Evolutionary conservation across 2,888 invertebrate species (phyloP), one percentile per base, ranked within the genome.

Genomic region (Antheraea yamamai): DNA sequence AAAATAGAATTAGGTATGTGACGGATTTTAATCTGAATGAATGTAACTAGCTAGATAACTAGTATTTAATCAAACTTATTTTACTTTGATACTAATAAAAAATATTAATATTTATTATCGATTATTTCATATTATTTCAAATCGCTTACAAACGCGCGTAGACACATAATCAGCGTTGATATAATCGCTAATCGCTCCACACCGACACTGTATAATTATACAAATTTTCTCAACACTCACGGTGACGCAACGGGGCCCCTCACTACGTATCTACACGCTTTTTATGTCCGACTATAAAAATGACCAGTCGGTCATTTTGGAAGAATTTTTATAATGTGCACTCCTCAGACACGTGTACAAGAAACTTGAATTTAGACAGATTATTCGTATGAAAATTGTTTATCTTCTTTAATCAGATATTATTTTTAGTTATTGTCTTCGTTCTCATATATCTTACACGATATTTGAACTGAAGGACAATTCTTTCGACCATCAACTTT

Each of bases 231-330:
- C 87, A 85, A 84, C 88, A 86, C 87, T 85, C 85, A 86, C 84
- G 83, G 83, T 91, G 91, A 92, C 89, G 92, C 85, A 88, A 88
- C 85, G 85, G 90, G 93, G 92, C 92, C 93, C 86, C 94, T 90
- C 87, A 79, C 81, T 85, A 82, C 80, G 81, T 84, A 70, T 35
- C 39, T 70, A 84, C 82, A 81, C 78, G 74, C 78, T 85, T 86
- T 89, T 88, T 89, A 85, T 86, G 83, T 84, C 78, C 82, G 83
- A 79, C 84, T 83, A 87, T 89, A 87, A 88, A 81, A 88, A 85
- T 87, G 85, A 86, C 85, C 85, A 85, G 79, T 85, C 79, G 81
- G 61, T 83, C 80, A 84, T 86, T 85, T 85, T 78, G 79, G 77
- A 80, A 84, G 82, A 84, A 83, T 83, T 86, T 83, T 85, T 81